Conservation (phyloP, 2,888 invertebrate genomes). For the Pammene fasciana region DNA sequence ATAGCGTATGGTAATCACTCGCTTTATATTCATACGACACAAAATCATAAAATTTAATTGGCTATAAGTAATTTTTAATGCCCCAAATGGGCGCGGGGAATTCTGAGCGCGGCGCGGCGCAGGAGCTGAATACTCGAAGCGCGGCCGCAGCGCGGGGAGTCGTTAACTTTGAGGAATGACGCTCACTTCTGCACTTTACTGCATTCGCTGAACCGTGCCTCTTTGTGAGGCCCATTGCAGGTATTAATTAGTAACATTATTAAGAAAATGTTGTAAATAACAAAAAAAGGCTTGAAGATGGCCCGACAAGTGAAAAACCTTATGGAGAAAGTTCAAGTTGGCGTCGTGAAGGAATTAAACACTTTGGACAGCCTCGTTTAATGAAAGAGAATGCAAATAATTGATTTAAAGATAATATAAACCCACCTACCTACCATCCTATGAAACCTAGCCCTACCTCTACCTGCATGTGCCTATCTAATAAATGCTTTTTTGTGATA, state of each 20-base stretch:
- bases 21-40: constrained; percentile 17
- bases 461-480: too few species aligned
- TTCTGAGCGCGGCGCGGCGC: constrained; percentile 6
- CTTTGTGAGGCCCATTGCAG: not conserved
- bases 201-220: constrained; percentile 4
- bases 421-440: too few species aligned
- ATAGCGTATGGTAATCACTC: constrained; percentile 11
- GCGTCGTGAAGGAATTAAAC: too few species aligned
- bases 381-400: too few species aligned
- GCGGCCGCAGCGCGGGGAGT: not conserved
- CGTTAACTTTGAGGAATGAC: constrained; percentile 1
- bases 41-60: constrained; percentile 36
- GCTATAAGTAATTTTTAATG: constrained; percentile 32
- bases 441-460: too few species aligned
- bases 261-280: too few species aligned
- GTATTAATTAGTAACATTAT: not conserved
- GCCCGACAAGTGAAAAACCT: not conserved
- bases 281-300: not conserved
- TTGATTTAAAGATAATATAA: too few species aligned
- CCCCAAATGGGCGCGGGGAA: constrained; percentile 19
- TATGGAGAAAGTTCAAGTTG: too few species aligned
- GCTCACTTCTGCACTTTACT: not conserved
- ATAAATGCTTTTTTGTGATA: too few species aligned
- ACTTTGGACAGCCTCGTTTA: too few species aligned
- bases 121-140: not conserved